These are phyloP conservation scores for Colletes latitarsis DNA, from an alignment of 1,140 invertebrate species.

Conservation along the genomic window DNA sequence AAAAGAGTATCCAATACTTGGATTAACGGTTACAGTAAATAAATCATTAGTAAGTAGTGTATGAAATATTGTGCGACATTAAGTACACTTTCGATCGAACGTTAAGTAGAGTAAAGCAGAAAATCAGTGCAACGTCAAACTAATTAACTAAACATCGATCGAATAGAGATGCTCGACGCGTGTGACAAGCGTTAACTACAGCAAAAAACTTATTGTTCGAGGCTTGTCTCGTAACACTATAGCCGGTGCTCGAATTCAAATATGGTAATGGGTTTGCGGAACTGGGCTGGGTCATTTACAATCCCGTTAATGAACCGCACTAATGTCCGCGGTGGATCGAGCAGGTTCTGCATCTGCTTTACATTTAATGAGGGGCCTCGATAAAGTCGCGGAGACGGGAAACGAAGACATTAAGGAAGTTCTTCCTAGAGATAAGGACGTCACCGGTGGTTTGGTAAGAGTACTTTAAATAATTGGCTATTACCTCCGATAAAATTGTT, in stretches of 20 bases:
- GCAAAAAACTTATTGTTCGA: background rate
- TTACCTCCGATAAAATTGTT: no score
- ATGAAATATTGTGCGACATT: background rate
- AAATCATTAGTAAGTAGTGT: no score
- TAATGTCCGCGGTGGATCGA: slow-evolving; percentile 50
- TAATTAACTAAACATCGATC: no score
- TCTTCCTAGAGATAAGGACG: background rate
- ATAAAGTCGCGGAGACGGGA: slow-evolving; percentile 9
- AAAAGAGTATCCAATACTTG: no score
- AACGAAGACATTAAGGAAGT: slow-evolving; percentile 6
- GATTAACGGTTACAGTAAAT: no score
- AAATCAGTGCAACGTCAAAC: no score
- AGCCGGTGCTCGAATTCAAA: background rate
- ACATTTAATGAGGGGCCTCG: slow-evolving; percentile 55
- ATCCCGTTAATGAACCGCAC: slow-evolving; percentile 61
- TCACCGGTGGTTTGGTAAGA: background rate
- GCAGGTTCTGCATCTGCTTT: slow-evolving; percentile 47
- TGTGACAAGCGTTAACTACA: no score
- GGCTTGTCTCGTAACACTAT: no score
- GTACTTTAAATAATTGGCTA: background rate
- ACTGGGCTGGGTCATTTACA: slow-evolving; percentile 54
- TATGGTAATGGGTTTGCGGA: slow-evolving; percentile 59
- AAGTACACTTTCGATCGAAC: no score
- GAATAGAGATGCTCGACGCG: no score
- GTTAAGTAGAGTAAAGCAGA: no score